These are phyloP conservation scores for Didymodactylos carnosus DNA, from an alignment of 2,888 invertebrate species.

Conservation along the genomic window DNA sequence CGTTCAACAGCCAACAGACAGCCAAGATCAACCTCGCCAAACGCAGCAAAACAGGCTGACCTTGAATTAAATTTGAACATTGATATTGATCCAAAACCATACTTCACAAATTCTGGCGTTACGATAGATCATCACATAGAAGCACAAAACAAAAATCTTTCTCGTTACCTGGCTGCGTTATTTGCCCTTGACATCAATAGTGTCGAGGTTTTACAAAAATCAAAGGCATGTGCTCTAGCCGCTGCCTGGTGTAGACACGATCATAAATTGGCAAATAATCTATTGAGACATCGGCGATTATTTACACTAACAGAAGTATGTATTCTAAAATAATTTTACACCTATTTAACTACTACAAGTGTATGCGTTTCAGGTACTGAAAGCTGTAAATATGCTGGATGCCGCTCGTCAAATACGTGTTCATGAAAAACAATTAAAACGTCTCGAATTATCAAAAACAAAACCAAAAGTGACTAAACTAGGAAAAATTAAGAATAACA, in stretches of 20 bases:
- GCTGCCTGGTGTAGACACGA: conserved; percentile 29
- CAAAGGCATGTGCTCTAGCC: conserved; percentile 24
- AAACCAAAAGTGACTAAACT: conserved; percentile 18
- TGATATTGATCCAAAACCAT: neutral
- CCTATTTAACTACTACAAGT: too few relatives aligned
- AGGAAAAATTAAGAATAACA: conserved; percentile 26
- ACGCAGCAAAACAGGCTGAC: neutral
- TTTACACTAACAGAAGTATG: conserved; percentile 20
- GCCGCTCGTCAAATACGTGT: conserved; percentile 23
- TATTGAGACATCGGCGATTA: conserved; percentile 20
- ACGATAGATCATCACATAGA: conserved; percentile 10
- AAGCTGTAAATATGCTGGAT: conserved; percentile 25
- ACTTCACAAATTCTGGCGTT: conserved; percentile 6
- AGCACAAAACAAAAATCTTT: conserved; percentile 2
- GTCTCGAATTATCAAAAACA: neutral
- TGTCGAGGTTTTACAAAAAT: conserved; percentile 19
- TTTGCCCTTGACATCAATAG: conserved; percentile 5
- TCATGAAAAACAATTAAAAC: conserved; percentile 23
- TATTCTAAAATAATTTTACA: too few relatives aligned
- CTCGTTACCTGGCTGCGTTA: conserved; percentile 3
- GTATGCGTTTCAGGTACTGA: too few relatives aligned
- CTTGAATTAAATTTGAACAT: neutral
- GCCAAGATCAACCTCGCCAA: too few relatives aligned
- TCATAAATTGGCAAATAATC: conserved; percentile 23
- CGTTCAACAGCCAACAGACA: too few relatives aligned